Percentiles rank a stretch among this genome's conserved stretches.
Conservation (phyloP, 2,797 vertebrate genomes). For the Apogon talboti region DNA sequence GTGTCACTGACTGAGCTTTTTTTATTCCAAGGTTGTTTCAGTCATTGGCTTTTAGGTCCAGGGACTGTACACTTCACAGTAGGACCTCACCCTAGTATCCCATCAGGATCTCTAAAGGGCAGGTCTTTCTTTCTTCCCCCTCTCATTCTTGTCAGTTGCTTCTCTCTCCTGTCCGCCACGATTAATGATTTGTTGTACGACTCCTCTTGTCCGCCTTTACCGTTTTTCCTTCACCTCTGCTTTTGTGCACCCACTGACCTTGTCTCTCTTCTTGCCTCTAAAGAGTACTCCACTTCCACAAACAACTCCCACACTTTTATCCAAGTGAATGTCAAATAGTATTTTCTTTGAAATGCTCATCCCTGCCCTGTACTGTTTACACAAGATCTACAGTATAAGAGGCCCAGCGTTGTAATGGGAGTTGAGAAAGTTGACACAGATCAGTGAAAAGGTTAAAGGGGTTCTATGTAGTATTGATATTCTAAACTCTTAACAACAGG, state of each 20-base stretch:
- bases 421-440: conserved; percentile 4
- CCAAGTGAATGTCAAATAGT: too few relatives aligned
- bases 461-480: too few relatives aligned
- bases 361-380: background rate
- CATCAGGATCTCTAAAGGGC: conserved; percentile 33
- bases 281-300: conserved; percentile 6
- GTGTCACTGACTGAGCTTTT: background rate
- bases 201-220: conserved; percentile 14
- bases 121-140: conserved; percentile 3
- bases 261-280: conserved; percentile 18
- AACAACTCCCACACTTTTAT: conserved; percentile 4
- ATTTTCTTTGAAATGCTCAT: too few relatives aligned
- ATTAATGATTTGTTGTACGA: conserved; percentile 44
- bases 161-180: conserved; percentile 20
- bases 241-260: conserved; percentile 15
- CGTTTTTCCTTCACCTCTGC: background rate
- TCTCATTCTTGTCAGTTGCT: conserved; percentile 21
- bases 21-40: conserved; percentile 26
- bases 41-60: conserved; percentile 1
- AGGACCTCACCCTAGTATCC: conserved; percentile 20
- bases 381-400: conserved; percentile 8
- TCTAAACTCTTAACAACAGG: too few relatives aligned
- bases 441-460: background rate
- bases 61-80: conserved; percentile 4
- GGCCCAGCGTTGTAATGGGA: conserved; percentile 5